Evolutionary conservation across 2,797 vertebrate species (phyloP), one percentile per base, ranked within the genome.

Genomic region (Hemitrygon akajei): DNA sequence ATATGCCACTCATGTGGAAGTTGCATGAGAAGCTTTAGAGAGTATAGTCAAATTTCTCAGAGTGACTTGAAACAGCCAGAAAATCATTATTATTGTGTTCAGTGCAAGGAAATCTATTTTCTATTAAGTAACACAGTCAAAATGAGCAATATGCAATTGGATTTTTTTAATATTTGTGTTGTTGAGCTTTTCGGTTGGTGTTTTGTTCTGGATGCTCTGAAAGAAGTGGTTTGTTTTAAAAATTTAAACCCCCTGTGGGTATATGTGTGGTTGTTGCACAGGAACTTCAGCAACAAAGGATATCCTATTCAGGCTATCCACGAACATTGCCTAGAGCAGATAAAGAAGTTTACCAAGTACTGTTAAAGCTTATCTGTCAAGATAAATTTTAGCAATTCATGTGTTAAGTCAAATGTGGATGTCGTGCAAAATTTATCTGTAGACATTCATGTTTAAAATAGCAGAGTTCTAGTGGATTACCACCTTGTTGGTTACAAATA

Each of bases 271-370:
- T 69, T 69, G 60, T 89, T 89, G 86, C 27, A 69, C 86, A 89
- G 86, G 86, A 37, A 37, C 16, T 89, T 69, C 20, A 89, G 86
- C 86, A 69, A 89, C 60, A 69, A 69, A 69, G 86, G 86, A 89
- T 89, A 89, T 89, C n/a, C 60, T 89, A 66, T 11, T 25, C 56
- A 87, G 10, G 30, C 30, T 87, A 30, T 20, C 56, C 86, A 37
- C 63, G 37, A 69, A 66, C 7, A 18, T 69, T 87, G n/a, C n/a
- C n/a, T 37, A 69, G 60, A 22, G 86, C 60, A 66, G n/a, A 89
- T 37, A 69, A 20, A 89, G n/a, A 89, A 66, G 37, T 89, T 89
- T 89, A 69, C 7, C 63, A 37, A 34, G 66, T 66, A 37, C 86
- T 69, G 56, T 60, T 69, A 16, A 89, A 37, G 37, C 63, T n/a